phyloP scores from a whole-genome alignment of 2,113 vertebrate genomes.

The Microtus pennsylvanicus region DNA sequence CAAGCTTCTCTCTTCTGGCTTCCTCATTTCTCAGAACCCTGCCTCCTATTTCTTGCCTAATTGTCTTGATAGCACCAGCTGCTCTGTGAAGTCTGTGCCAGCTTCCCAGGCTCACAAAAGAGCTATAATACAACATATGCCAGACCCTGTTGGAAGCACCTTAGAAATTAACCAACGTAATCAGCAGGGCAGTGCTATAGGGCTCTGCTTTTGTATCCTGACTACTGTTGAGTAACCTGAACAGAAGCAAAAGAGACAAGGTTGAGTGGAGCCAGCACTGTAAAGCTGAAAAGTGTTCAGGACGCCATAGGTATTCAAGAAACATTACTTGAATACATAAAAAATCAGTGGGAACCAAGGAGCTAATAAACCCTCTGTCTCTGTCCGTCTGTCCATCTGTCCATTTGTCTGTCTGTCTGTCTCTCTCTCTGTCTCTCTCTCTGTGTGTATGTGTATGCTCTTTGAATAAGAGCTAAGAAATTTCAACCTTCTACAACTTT shows the following conservation, averaged over 20 bases:
- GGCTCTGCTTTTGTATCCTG: background rate
- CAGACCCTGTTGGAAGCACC: background rate
- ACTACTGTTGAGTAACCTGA: background rate
- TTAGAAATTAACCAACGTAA: background rate
- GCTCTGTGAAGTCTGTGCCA: slow-evolving; percentile 14
- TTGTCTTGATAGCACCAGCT: background rate
- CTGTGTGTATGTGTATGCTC: background rate
- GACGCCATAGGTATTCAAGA: background rate
- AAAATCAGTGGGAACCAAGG: background rate
- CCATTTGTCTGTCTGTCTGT: background rate
- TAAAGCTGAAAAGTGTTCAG: background rate
- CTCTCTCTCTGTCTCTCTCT: background rate
- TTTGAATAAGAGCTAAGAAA: background rate
- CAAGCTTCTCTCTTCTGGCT: background rate
- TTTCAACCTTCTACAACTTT: background rate
- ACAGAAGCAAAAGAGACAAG: background rate
- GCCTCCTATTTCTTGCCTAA: background rate
- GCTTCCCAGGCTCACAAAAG: background rate
- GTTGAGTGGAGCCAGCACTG: background rate
- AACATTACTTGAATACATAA: background rate
- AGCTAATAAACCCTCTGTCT: background rate
- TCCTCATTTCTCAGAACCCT: background rate
- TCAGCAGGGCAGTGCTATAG: background rate
- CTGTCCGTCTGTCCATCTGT: background rate
- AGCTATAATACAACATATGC: background rate